A percentile compares a stretch with the other conserved stretches of the same genome.
Conservation (phyloP, 2,113 vertebrate genomes). For the Lamprotornis superbus region DNA sequence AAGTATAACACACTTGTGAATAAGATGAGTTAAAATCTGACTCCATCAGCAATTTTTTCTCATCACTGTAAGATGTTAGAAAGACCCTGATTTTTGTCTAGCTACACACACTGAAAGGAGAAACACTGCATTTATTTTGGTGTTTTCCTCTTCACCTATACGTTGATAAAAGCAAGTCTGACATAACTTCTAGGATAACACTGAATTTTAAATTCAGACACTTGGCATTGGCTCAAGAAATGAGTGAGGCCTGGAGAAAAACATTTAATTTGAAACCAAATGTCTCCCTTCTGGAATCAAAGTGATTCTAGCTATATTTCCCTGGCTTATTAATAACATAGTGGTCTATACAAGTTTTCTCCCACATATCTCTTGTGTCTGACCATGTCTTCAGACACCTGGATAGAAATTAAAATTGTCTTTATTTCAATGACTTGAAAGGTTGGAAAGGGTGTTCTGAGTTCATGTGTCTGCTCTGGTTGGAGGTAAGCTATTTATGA, state of each 20-base stretch:
- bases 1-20: neutral
- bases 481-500: neutral
- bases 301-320: neutral
- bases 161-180: neutral
- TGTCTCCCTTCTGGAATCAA: neutral
- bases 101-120: neutral
- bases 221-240: neutral
- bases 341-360: neutral
- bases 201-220: conserved; percentile 12
- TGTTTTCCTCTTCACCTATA: neutral
- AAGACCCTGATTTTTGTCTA: neutral
- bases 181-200: neutral
- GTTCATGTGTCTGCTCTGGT: neutral
- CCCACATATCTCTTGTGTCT: neutral
- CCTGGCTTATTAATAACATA: neutral
- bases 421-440: neutral
- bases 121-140: neutral
- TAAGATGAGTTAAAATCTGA: neutral
- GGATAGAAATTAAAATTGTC: neutral
- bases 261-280: neutral
- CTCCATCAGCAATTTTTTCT: neutral
- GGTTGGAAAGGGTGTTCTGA: neutral
- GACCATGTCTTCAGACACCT: neutral
- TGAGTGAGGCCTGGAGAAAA: neutral
- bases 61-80: neutral